phyloP scores from a whole-genome alignment of 2,797 vertebrate genomes.

The Monodelphis domestica region DNA sequence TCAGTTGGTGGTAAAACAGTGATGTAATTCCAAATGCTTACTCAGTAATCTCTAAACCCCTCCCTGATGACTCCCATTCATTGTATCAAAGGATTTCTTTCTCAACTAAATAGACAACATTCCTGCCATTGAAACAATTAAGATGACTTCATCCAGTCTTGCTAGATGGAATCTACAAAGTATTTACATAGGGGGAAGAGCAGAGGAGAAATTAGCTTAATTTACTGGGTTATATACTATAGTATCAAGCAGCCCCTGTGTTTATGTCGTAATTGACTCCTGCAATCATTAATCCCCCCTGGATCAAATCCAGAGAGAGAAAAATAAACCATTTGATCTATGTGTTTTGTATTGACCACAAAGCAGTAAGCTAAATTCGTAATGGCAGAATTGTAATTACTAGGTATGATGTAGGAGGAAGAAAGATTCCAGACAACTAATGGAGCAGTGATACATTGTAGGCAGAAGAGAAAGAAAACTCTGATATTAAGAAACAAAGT shows the following conservation, averaged over 20 bases:
- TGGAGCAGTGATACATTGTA: neutral
- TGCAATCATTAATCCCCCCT: neutral
- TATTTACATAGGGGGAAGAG: neutral
- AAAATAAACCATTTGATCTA: neutral
- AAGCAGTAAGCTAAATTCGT: slow-evolving; percentile 23
- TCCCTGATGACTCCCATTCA: neutral
- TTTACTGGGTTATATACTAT: neutral
- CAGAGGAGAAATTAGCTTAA: neutral
- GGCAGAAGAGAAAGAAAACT: neutral
- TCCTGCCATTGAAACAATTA: neutral
- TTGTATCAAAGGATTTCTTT: neutral
- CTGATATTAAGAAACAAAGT: neutral
- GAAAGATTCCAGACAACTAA: slow-evolving; percentile 30
- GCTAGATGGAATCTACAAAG: slow-evolving; percentile 3
- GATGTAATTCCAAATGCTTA: neutral
- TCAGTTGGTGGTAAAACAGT: neutral
- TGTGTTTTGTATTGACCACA: slow-evolving; percentile 20
- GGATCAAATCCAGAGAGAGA: slow-evolving; percentile 31
- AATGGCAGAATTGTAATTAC: slow-evolving; percentile 20
- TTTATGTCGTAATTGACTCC: neutral
- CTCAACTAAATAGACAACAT: neutral
- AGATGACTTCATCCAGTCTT: neutral
- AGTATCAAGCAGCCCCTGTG: neutral
- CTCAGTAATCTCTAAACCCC: neutral
- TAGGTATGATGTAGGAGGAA: neutral